These are phyloP conservation scores for Oxygymnocypris stewartii DNA, from an alignment of 2,113 vertebrate genomes.

Conservation along the genomic window DNA sequence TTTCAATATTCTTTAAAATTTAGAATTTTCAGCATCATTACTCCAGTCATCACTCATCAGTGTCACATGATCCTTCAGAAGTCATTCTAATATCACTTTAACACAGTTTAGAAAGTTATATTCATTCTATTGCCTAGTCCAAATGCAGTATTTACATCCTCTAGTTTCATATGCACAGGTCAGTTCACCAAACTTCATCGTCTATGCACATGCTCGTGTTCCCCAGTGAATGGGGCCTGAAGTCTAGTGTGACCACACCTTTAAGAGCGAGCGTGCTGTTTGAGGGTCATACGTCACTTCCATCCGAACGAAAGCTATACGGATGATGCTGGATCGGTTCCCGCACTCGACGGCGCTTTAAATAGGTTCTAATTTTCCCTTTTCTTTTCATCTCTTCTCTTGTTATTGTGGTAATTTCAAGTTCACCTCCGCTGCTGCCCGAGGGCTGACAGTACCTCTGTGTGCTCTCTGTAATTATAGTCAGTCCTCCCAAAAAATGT, in stretches of 20 bases:
- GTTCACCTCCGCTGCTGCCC: slow-evolving; percentile 11
- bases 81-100: not conserved
- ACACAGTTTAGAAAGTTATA: not conserved
- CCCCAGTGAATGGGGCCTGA: not conserved
- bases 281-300: not conserved
- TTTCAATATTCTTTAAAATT: not conserved
- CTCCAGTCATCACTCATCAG: not conserved
- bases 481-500: slow-evolving; percentile 24
- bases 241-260: not conserved
- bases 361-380: slow-evolving; percentile 12
- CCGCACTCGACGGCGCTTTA: slow-evolving; percentile 14
- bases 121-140: not conserved
- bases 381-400: slow-evolving; percentile 13
- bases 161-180: not conserved
- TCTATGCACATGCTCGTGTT: not conserved
- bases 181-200: not conserved
- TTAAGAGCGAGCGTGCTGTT: not conserved
- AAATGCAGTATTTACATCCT: not conserved
- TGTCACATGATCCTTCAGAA: not conserved
- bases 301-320: not conserved
- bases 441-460: slow-evolving; percentile 32
- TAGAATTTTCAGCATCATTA: not conserved
- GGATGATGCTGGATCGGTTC: not conserved
- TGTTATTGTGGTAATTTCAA: slow-evolving; percentile 3
- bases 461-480: slow-evolving; percentile 24